Evolutionary conservation across 2,797 vertebrate species (phyloP), one percentile per base, ranked within the genome.

Genomic region (Petrocephalus sullivani): DNA sequence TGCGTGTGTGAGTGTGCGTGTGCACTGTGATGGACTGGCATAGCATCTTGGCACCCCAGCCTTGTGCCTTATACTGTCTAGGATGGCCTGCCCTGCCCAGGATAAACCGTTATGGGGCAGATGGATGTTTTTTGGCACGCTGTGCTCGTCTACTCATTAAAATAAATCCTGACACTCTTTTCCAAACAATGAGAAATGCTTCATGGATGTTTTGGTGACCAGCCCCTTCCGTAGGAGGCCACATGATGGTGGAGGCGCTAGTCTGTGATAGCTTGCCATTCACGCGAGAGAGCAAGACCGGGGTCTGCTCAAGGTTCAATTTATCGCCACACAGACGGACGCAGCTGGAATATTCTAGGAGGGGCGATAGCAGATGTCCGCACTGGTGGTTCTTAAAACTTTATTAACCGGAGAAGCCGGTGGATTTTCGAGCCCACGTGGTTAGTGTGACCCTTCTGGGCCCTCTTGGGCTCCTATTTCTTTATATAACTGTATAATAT

Each of bases 391-490:
- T 23, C 56, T 88, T 14, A 28, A 88, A 53, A 84, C 56, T 4
- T 88, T 88, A 51, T 28, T 7, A n/a, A 21, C 56, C 14, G 46
- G 4, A n/a, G 78, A 33, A 75, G 28, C 51, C 33, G n/a, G 61
- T 71, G 33, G 7, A 87, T 64, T 64, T 85, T 83, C 58, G 58
- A 89, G 81, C 89, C 86, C 87, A 64, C 21, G 58, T 0, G 8
- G 21, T 64, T 10, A 64, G 60, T 64, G 60, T 0, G 21, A 3
- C 8, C 9, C 23, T 4, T 64, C 9, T 64, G 60, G 60, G 21
- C 21, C 60, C 21, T 28, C 21, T 16, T 56, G 12, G 14, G 2
- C 54, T 56, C 54, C 54, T 12, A 4, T 56, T 16, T 16, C 54
- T 14, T 56, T 16, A 0, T 56, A 21, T 61, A 61, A 61, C 2